Percentiles rank a stretch among this genome's conserved stretches.
These are phyloP conservation scores for Tetheella fluctuosa DNA, from an alignment of 2,888 invertebrate genomes.

Conservation along the genomic window DNA sequence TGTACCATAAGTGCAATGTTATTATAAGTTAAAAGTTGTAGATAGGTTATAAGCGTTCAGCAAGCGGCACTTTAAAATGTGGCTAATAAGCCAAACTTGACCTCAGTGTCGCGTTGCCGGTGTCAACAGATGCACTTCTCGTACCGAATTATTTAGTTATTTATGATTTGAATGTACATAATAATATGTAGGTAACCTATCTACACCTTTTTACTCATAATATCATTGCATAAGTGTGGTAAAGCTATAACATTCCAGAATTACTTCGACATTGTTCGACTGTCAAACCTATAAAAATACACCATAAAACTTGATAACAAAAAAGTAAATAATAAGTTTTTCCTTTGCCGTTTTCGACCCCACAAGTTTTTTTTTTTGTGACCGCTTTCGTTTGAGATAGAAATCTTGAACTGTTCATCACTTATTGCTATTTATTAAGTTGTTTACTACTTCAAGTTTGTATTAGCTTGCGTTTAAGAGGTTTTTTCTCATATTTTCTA, in stretches of 20 bases:
- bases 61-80: too few relatives aligned
- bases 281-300: conserved; percentile 23
- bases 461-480: background rate
- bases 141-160: too few relatives aligned
- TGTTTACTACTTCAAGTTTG: background rate
- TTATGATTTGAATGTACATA: too few relatives aligned
- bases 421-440: background rate
- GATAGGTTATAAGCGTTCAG: too few relatives aligned
- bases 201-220: too few relatives aligned
- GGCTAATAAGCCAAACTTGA: too few relatives aligned
- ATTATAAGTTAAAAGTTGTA: too few relatives aligned
- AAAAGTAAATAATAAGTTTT: conserved; percentile 23
- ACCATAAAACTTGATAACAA: conserved; percentile 24
- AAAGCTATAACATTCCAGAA: background rate
- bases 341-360: conserved; percentile 11
- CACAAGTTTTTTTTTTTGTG: conserved; percentile 12
- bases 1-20: too few relatives aligned
- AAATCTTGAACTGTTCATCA: background rate
- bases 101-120: too few relatives aligned
- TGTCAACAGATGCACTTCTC: too few relatives aligned
- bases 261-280: conserved; percentile 12
- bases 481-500: background rate
- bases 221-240: background rate
- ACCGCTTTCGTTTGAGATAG: conserved; percentile 1
- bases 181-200: too few relatives aligned